A percentile compares a stretch with the other conserved stretches of the same genome.
Evolutionary conservation across 1,140 invertebrate species (phyloP).

Genomic region (Ceratosolen solmsi): DNA sequence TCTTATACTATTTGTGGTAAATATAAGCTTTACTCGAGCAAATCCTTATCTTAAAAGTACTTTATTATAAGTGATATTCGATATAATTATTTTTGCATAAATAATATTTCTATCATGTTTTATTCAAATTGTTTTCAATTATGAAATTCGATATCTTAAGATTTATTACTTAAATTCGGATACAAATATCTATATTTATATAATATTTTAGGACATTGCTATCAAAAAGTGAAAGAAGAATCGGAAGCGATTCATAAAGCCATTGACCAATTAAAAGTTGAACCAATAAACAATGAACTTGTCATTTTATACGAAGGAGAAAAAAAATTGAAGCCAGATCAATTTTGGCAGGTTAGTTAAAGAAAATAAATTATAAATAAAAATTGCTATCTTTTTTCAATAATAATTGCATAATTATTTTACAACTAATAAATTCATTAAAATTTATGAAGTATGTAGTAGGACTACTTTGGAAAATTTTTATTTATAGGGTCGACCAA

Average conservation of each 20-base stretch:
- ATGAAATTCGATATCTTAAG: too few relatives aligned
- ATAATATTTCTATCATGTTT: too few relatives aligned
- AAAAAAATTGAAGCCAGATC: constrained; percentile 72
- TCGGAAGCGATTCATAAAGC: constrained; percentile 84
- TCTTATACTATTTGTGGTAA: constrained; percentile 85
- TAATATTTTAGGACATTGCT: constrained; percentile 79
- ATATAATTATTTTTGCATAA: neutral
- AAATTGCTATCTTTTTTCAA: too few relatives aligned
- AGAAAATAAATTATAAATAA: constrained; percentile 8
- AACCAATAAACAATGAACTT: constrained; percentile 87
- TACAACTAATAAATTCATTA: constrained; percentile 33
- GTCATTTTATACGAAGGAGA: constrained; percentile 89
- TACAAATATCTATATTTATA: constrained; percentile 6
- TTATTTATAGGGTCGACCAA: constrained; percentile 74
- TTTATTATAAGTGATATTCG: neutral
- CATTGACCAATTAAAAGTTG: constrained; percentile 81
- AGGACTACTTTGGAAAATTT: neutral
- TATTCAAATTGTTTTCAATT: too few relatives aligned
- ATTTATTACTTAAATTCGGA: neutral
- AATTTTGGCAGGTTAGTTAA: constrained; percentile 73
- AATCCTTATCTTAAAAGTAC: neutral
- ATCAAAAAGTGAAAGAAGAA: constrained; percentile 85
- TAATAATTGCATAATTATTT: too few relatives aligned
- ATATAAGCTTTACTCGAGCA: neutral
- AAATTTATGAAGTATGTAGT: constrained; percentile 5